Evolutionary conservation across 1,140 invertebrate species (phyloP), one percentile per base, ranked within the genome.

Genomic region (Trichonephila clavata): DNA sequence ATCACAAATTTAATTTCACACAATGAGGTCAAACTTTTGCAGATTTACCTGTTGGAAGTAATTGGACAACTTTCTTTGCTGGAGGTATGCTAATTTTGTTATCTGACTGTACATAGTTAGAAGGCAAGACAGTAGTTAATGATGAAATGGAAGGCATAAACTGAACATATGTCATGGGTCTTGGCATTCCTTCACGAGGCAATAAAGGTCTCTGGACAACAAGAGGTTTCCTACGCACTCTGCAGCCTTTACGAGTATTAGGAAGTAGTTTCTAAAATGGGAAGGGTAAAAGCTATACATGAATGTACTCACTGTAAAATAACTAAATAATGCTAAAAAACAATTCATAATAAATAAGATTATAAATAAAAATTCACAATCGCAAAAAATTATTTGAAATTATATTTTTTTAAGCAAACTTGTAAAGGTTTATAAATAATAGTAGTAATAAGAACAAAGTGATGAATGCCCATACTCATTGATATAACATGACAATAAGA

Each of bases 101-200:
- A 57, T 86, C 71, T 59, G 84, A 10, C 14, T 63, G 61, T 60
- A 68, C 65, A 60, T 59, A 32, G 3, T 60, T 89, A 60, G 90
- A 59, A 57, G 94, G 90, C 63, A 94, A 89, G 59, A 89, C 90
- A 84, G 60, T 50, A 61, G 90, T 83, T 63, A 94, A 68, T 57
- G 90, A 90, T 63, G 94, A 94, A 84, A 71, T 61, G 68, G 94
- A 92, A 92, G 94, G 94, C 90, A 94, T 84, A 89, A 94, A 32
- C 83, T 92, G 90, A 18, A 94, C 94, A 80, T 92, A n/a, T 39
- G 94, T 94, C 90, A 94, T 92, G 81, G 94, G 94, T 77, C 88
- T 92, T 63, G 90, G 27, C 63, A 92, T 92, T 65, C 90, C 90
- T 84, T 90, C 90, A 24, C 94, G 84, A 60, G 94, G 94, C 27